phyloP scores from a whole-genome alignment of 2,888 invertebrate genomes.

The Molorchus minor region DNA sequence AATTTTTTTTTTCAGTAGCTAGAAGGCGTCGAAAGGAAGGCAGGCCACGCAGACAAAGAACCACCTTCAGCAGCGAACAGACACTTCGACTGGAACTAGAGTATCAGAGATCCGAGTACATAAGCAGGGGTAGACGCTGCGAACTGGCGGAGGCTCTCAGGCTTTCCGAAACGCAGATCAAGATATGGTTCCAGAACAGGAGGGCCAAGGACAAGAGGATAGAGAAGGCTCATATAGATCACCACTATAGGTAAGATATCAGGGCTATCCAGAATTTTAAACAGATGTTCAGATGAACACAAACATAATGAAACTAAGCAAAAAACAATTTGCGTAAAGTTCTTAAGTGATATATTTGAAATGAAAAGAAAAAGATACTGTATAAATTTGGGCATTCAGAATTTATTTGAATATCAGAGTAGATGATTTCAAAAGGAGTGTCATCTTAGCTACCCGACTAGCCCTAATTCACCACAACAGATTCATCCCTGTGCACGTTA shows the following conservation, averaged over 20 bases:
- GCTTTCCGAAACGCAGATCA: conserved; percentile 83
- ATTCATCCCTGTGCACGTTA: too few relatives aligned
- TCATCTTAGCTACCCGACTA: too few relatives aligned
- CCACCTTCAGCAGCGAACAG: conserved; percentile 94
- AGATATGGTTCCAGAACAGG: conserved; percentile 95
- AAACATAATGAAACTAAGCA: not conserved
- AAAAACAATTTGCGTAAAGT: not conserved
- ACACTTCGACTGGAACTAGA: conserved; percentile 90
- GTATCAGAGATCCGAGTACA: conserved; percentile 92
- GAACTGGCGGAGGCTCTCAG: conserved; percentile 77
- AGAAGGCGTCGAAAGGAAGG: conserved; percentile 87
- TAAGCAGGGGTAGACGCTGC: conserved; percentile 84
- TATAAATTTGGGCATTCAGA: too few relatives aligned
- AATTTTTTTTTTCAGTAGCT: conserved; percentile 72
- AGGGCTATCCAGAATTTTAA: too few relatives aligned
- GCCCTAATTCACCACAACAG: too few relatives aligned
- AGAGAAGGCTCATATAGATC: conserved; percentile 94
- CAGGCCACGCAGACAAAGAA: conserved; percentile 87
- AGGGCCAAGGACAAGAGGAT: conserved; percentile 96
- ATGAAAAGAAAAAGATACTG: too few relatives aligned
- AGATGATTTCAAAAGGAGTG: too few relatives aligned
- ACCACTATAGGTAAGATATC: conserved; percentile 89
- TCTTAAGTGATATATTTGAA: too few relatives aligned
- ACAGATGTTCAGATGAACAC: conserved; percentile 5
- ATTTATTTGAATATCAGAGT: too few relatives aligned